Evolutionary conservation across 2,113 vertebrate species (phyloP).

Genomic region (Illadopsis cleaveri): DNA sequence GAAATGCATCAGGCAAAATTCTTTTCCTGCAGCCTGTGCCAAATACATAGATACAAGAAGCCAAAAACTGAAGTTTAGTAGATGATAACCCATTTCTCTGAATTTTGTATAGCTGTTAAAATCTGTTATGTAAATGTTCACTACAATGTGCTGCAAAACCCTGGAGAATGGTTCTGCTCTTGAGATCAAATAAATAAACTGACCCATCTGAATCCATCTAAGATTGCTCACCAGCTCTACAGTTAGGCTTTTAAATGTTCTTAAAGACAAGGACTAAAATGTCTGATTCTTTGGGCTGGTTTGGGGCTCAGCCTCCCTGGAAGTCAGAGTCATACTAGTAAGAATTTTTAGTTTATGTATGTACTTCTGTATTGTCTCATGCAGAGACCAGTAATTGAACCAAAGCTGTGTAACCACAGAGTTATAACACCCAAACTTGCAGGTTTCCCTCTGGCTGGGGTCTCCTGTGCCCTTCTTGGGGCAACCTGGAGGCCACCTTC

Average conservation of each 20-base stretch:
- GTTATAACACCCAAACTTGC: accelerated
- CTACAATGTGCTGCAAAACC: neutral
- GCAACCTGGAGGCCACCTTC: neutral
- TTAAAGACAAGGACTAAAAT: neutral
- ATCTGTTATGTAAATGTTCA: neutral
- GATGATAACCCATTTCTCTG: neutral
- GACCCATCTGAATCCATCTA: neutral
- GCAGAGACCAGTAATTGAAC: neutral
- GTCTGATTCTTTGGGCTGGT: neutral
- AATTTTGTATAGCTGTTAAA: neutral
- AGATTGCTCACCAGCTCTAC: neutral
- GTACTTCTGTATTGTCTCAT: neutral
- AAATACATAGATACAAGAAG: neutral
- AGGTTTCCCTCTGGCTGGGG: neutral
- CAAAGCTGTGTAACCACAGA: neutral
- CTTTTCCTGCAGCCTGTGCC: neutral
- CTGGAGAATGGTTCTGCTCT: neutral
- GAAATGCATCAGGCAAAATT: neutral
- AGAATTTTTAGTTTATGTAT: neutral
- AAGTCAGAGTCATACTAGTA: neutral
- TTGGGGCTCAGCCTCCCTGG: neutral
- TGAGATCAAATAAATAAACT: neutral
- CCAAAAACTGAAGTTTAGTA: neutral
- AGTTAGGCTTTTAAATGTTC: neutral
- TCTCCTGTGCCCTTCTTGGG: neutral